Conservation (phyloP, 2,888 invertebrate species). For the Trissolcus brochymenae region DNA sequence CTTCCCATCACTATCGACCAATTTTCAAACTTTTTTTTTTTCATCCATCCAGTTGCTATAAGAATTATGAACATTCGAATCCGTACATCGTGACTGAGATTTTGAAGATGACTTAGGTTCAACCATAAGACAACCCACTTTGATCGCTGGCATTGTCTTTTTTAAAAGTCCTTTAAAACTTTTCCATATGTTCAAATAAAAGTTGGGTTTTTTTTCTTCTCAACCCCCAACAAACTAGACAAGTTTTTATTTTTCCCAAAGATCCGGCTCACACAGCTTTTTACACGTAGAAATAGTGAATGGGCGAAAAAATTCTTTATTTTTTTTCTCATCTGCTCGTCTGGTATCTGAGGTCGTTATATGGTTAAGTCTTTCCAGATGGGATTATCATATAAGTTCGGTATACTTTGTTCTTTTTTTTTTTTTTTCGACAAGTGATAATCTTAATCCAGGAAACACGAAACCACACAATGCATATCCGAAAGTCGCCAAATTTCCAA, state of each 20-base stretch:
- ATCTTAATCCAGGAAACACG: conserved; percentile 28
- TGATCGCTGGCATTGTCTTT: not conserved
- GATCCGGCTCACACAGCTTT: conserved; percentile 61
- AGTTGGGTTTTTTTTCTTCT: conserved; percentile 3
- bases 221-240: conserved; percentile 1
- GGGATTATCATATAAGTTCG: conserved; percentile 52
- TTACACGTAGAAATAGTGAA: conserved; percentile 58
- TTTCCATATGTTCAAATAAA: conserved; percentile 2
- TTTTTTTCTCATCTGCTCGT: conserved; percentile 8
- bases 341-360: conserved; percentile 17
- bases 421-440: conserved; percentile 21
- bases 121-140: too few relatives aligned
- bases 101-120: too few relatives aligned
- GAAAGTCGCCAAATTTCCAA: conserved; percentile 22
- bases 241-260: conserved; percentile 44
- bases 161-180: conserved; percentile 1
- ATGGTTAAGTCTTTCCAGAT: conserved; percentile 71
- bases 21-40: conserved; percentile 25
- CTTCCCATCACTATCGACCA: conserved; percentile 64
- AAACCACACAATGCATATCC: not conserved
- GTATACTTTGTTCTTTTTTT: conserved; percentile 21
- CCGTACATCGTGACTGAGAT: too few relatives aligned
- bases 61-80: conserved; percentile 7
- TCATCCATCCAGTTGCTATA: conserved; percentile 23
- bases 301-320: conserved; percentile 7